These are phyloP conservation scores for Hippocampus kuda DNA, from an alignment of 2,797 vertebrate species.

Conservation along the genomic window DNA sequence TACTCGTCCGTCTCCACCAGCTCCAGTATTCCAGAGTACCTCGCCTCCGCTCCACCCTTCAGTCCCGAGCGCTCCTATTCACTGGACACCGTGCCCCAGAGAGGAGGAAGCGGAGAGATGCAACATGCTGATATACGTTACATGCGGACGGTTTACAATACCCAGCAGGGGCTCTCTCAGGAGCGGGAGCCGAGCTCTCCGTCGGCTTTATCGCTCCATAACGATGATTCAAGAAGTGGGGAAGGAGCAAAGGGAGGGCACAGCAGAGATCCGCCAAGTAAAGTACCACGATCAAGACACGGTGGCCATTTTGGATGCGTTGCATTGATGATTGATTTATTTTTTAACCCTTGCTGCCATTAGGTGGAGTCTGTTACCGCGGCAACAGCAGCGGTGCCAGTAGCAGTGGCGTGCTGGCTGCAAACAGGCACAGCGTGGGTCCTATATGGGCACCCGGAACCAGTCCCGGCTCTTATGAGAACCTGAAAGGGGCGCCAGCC, in stretches of 20 bases:
- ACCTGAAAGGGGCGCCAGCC: conserved; percentile 69
- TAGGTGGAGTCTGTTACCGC: conserved; percentile 47
- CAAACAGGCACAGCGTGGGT: conserved; percentile 59
- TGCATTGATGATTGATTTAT: not conserved
- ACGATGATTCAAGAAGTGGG: conserved; percentile 19
- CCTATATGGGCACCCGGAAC: conserved; percentile 62
- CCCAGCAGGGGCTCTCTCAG: conserved; percentile 70
- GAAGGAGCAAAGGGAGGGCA: conserved; percentile 2
- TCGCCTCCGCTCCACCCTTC: conserved; percentile 58
- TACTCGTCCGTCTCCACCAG: conserved; percentile 95
- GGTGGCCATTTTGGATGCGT: not conserved
- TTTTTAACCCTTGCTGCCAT: conserved; percentile 3
- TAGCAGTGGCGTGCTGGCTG: conserved; percentile 31
- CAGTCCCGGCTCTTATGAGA: conserved; percentile 62
- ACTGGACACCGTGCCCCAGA: conserved; percentile 65
- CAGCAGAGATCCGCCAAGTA: conserved; percentile 39
- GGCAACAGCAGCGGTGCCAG: conserved; percentile 20
- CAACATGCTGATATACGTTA: conserved; percentile 81
- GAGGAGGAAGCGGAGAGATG: conserved; percentile 66
- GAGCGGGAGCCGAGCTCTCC: conserved; percentile 78
- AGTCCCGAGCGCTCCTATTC: conserved; percentile 76
- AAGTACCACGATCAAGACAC: not conserved
- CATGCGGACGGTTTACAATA: conserved; percentile 72
- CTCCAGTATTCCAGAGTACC: conserved; percentile 87
- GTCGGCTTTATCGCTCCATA: conserved; percentile 19